phyloP scores from a whole-genome alignment of 2,888 invertebrate genomes.

The Timema cristinae region DNA sequence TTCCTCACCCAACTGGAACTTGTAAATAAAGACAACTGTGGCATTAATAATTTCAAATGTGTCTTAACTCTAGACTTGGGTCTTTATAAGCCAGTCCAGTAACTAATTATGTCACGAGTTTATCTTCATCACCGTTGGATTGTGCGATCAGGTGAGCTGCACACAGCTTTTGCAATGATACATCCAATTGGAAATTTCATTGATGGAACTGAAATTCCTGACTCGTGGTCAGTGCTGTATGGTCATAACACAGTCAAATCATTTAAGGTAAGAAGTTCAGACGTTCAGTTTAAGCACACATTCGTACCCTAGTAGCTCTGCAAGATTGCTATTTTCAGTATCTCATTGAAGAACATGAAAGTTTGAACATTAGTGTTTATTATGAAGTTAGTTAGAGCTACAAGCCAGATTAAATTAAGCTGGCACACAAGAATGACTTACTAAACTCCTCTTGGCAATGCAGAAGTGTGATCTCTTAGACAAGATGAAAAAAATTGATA shows the following conservation, averaged over 20 bases:
- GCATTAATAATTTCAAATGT: slow-evolving; percentile 10
- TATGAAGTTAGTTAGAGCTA: background rate
- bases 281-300: slow-evolving; percentile 14
- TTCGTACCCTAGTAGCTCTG: slow-evolving; percentile 6
- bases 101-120: slow-evolving; percentile 18
- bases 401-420: background rate
- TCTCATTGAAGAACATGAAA: background rate
- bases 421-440: too few species aligned
- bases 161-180: slow-evolving; percentile 19
- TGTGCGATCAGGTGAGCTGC: slow-evolving; percentile 26
- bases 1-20: slow-evolving; percentile 21
- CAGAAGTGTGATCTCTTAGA: background rate
- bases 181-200: slow-evolving; percentile 14
- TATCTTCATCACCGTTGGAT: slow-evolving; percentile 21
- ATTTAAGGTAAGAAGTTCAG: slow-evolving; percentile 14
- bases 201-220: slow-evolving; percentile 16
- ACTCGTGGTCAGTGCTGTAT: slow-evolving; percentile 14
- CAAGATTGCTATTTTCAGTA: slow-evolving; percentile 11
- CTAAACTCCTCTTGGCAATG: slow-evolving; percentile 4
- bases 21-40: slow-evolving; percentile 15
- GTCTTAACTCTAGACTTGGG: slow-evolving; percentile 20
- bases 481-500: background rate
- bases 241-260: slow-evolving; percentile 17
- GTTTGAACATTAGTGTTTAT: background rate
- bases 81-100: slow-evolving; percentile 21